Evolutionary conservation across 2,797 vertebrate genomes (phyloP).

Genomic region (Columba guinea): DNA sequence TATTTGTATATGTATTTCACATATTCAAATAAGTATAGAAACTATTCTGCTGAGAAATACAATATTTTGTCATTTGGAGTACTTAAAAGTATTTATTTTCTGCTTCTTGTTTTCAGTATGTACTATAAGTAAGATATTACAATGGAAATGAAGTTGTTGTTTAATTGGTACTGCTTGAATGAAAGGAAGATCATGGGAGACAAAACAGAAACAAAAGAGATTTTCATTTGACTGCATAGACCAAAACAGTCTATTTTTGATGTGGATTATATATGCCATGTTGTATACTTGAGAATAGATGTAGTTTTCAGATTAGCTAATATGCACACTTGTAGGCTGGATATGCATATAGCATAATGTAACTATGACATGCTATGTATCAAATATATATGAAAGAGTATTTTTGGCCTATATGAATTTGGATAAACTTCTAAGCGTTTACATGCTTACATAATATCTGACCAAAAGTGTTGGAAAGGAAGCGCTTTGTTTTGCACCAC

Average conservation of each 20-base stretch:
- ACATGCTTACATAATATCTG: not conserved
- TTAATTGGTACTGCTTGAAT: not conserved
- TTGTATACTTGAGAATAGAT: not conserved
- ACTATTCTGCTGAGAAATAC: not conserved
- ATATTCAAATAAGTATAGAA: not conserved
- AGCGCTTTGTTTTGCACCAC: not conserved
- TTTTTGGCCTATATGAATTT: not conserved
- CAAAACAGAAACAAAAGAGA: not conserved
- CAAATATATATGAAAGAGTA: not conserved
- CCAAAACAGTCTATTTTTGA: not conserved
- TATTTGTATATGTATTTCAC: not conserved
- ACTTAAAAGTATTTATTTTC: not conserved
- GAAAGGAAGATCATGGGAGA: not conserved
- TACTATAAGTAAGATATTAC: rapidly evolving
- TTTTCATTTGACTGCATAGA: not conserved
- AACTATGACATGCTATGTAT: not conserved
- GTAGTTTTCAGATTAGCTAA: not conserved
- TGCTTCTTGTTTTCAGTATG: not conserved
- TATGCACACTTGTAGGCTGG: not conserved
- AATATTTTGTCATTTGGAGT: not conserved
- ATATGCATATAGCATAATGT: not conserved
- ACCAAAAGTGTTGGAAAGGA: not conserved
- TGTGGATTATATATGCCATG: not conserved
- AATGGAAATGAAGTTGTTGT: not conserved
- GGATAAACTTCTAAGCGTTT: not conserved